phyloP scores from a whole-genome alignment of 2,113 vertebrate species.

The Rhinichthys klamathensis region DNA sequence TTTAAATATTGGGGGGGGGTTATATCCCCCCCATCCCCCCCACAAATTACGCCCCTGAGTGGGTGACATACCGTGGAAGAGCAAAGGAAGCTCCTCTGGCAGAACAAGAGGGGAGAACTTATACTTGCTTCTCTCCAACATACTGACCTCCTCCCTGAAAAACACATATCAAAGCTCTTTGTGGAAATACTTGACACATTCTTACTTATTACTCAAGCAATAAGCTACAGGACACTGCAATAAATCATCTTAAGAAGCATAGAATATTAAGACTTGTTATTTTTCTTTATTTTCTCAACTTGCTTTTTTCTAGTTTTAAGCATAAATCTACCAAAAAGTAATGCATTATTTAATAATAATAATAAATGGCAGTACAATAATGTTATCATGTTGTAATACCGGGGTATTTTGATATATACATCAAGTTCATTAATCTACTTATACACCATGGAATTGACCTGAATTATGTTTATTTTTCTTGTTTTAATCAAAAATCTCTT shows the following conservation, averaged over 20 bases:
- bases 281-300: no score
- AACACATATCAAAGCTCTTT: constrained; percentile 50
- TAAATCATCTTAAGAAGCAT: background rate
- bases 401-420: background rate
- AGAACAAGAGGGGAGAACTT: constrained; percentile 87
- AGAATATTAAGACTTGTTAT: no score
- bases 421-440: background rate
- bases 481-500: background rate
- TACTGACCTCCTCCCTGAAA: constrained; percentile 86
- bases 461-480: background rate
- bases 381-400: background rate
- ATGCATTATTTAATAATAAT: background rate
- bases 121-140: constrained; percentile 92
- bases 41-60: no score
- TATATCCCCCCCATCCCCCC: no score
- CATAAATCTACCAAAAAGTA: background rate
- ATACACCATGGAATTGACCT: background rate
- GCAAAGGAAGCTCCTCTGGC: constrained; percentile 80
- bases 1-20: no score
- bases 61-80: constrained; percentile 84
- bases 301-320: background rate
- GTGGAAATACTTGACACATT: background rate
- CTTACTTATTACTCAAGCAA: background rate
- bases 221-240: background rate
- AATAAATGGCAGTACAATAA: background rate